A percentile compares a stretch with the other conserved stretches of the same genome.
phyloP scores from a whole-genome alignment of 2,888 invertebrate genomes.

The Melieria omissa region DNA sequence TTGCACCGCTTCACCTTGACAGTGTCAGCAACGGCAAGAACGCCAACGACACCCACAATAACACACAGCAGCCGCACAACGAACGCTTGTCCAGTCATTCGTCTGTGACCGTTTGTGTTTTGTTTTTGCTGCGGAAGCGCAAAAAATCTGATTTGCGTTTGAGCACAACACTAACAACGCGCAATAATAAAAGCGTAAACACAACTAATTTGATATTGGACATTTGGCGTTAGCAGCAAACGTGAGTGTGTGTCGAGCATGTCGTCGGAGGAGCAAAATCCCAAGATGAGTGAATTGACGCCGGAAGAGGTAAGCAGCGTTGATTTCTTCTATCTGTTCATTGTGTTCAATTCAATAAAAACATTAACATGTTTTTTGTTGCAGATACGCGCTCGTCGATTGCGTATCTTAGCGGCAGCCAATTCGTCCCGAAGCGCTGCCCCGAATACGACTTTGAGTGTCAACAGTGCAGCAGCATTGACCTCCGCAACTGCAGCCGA shows the following conservation, averaged over 20 bases:
- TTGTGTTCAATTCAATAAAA: constrained; percentile 40
- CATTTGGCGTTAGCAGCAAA: too few species aligned
- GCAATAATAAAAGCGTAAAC: too few species aligned
- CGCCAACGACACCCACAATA: not conserved
- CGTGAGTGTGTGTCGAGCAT: constrained; percentile 25
- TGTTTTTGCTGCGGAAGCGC: too few species aligned
- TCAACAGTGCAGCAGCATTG: constrained; percentile 38
- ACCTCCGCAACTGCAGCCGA: constrained; percentile 26
- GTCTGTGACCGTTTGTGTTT: too few species aligned
- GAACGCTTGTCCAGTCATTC: too few species aligned
- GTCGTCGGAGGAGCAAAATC: constrained; percentile 46
- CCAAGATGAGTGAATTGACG: constrained; percentile 73
- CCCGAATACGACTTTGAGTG: constrained; percentile 38
- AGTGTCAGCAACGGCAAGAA: constrained; percentile 9
- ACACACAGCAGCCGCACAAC: too few species aligned
- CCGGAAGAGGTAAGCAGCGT: constrained; percentile 85
- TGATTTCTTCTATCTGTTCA: constrained; percentile 2
- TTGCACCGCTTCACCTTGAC: constrained; percentile 16
- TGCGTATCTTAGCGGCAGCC: constrained; percentile 60
- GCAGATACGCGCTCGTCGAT: constrained; percentile 64
- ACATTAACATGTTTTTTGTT: constrained; percentile 67
- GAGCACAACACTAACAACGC: too few species aligned
- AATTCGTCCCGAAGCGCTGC: constrained; percentile 40
- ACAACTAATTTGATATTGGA: too few species aligned
- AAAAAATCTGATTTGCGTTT: too few species aligned